Evolutionary conservation across 2,797 vertebrate species (phyloP).

Genomic region (Tapera naevia): DNA sequence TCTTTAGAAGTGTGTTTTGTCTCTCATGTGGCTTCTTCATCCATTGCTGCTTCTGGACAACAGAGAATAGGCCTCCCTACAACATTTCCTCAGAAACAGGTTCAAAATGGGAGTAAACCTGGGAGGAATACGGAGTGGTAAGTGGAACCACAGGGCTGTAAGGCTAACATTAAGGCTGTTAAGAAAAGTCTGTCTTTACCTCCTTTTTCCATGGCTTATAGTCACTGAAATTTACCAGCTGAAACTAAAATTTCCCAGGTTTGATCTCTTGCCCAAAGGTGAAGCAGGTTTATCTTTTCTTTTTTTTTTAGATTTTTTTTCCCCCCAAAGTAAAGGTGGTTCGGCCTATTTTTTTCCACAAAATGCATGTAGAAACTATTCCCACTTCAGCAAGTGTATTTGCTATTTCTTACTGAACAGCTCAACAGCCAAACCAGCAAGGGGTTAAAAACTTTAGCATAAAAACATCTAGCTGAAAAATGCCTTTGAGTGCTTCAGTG

Average conservation of each 20-base stretch:
- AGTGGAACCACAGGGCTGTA: not conserved
- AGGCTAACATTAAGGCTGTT: not conserved
- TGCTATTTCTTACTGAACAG: not conserved
- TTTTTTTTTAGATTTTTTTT: not conserved
- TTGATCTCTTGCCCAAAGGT: not conserved
- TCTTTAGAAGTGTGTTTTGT: not conserved
- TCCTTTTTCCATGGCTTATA: not conserved
- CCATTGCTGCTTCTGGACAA: not conserved
- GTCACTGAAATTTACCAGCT: not conserved
- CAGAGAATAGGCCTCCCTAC: not conserved
- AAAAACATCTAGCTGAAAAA: constrained; percentile 39
- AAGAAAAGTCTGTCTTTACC: not conserved
- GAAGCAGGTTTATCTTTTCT: not conserved
- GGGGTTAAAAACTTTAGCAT: constrained; percentile 36
- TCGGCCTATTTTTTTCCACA: not conserved
- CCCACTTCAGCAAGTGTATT: not conserved
- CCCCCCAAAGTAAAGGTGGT: not conserved
- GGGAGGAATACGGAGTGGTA: not conserved
- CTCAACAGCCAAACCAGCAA: not conserved
- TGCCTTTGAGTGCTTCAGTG: constrained; percentile 27
- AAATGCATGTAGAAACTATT: not conserved
- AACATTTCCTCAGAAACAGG: not conserved
- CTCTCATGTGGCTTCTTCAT: not conserved
- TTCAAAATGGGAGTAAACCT: not conserved
- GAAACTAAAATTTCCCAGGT: not conserved